Evolutionary conservation across 1,140 invertebrate genomes (phyloP).

Genomic region (Mesaphorura yosii): DNA sequence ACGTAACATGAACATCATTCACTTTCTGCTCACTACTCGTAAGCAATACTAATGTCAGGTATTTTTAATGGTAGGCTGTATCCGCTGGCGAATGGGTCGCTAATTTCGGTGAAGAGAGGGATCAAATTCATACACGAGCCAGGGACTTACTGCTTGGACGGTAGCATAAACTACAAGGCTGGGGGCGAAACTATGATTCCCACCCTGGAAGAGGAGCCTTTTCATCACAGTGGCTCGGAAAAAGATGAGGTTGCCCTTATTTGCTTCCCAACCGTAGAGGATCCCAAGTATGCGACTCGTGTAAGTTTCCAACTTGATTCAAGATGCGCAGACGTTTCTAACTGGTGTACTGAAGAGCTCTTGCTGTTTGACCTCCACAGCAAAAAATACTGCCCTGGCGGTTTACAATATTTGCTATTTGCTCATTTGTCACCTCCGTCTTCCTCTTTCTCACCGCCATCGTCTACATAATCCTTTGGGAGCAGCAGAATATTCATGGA

Average conservation of each 20-base stretch:
- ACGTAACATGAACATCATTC: background rate
- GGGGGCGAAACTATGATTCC: background rate
- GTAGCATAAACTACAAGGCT: background rate
- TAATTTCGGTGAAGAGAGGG: constrained; percentile 15
- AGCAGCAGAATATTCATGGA: constrained; percentile 30
- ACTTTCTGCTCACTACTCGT: too few species aligned
- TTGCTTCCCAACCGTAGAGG: constrained; percentile 16
- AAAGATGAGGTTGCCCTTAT: constrained; percentile 23
- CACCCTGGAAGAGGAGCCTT: background rate
- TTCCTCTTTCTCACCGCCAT: constrained; percentile 26
- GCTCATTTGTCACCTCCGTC: constrained; percentile 21
- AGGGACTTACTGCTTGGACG: constrained; percentile 25
- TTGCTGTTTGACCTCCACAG: background rate
- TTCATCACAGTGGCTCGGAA: constrained; percentile 15
- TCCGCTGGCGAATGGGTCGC: constrained; percentile 20
- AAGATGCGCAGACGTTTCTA: background rate
- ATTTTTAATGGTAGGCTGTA: constrained; percentile 17
- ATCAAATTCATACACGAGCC: constrained; percentile 5
- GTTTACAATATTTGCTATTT: constrained; percentile 19
- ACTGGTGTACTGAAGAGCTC: background rate
- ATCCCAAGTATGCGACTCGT: constrained; percentile 3
- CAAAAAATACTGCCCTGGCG: constrained; percentile 8
- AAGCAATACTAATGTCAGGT: constrained; percentile 12
- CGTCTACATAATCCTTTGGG: constrained; percentile 29
- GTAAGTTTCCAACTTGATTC: too few species aligned